A percentile compares a stretch with the other conserved stretches of the same genome.
Evolutionary conservation across 2,113 vertebrate species (phyloP).

Genomic region (Hucho hucho): DNA sequence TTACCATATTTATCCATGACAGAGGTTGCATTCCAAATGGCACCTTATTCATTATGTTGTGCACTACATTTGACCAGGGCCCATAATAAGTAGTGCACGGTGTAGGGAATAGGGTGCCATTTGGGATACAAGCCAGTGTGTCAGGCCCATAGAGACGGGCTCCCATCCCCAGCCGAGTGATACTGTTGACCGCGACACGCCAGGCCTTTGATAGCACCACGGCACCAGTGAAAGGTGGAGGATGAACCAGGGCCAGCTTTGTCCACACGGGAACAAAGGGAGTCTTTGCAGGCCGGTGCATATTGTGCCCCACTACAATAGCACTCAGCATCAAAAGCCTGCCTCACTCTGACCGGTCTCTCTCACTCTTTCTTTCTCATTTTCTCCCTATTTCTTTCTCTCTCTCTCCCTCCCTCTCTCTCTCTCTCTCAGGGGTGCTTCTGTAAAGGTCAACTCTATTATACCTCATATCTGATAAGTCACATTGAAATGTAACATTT

Average conservation of each 20-base stretch:
- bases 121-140: no score
- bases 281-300: conserved; percentile 25
- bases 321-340: conserved; percentile 42
- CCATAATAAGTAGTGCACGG: no score
- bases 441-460: conserved; percentile 41
- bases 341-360: conserved; percentile 1
- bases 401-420: conserved; percentile 5
- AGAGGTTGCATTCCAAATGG: neutral
- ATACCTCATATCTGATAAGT: conserved; percentile 39
- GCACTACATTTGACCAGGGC: no score
- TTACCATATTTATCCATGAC: conserved; percentile 5
- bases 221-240: conserved; percentile 38
- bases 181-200: conserved; percentile 23
- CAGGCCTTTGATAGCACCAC: conserved; percentile 41
- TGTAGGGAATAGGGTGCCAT: no score
- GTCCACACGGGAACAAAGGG: conserved; percentile 56
- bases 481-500: conserved; percentile 34
- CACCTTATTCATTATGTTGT: no score
- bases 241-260: conserved; percentile 44
- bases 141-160: conserved; percentile 3
- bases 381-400: neutral
- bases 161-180: conserved; percentile 31
- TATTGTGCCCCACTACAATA: conserved; percentile 37
- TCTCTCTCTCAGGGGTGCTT: conserved; percentile 16
- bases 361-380: neutral